Conservation (phyloP, 2,113 vertebrate species). For the Melanocharis versteri region DNA sequence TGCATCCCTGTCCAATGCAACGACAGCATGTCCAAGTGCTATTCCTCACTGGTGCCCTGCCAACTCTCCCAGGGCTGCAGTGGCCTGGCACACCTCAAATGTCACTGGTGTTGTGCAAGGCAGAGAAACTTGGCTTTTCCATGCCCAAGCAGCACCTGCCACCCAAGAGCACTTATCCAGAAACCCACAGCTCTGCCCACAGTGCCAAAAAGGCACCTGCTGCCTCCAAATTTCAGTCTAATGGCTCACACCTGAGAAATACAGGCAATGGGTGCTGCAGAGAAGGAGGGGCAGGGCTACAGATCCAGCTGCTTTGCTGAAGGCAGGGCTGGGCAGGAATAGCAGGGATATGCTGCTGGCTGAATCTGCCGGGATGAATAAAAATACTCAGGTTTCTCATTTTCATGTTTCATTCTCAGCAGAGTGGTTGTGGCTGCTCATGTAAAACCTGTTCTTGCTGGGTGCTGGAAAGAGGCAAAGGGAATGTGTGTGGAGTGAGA, state of each 20-base stretch:
- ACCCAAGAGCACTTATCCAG: background rate
- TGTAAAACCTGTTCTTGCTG: background rate
- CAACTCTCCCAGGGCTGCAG: background rate
- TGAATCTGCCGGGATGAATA: background rate
- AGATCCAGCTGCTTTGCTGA: background rate
- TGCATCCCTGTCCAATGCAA: fast-evolving
- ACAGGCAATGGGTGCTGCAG: background rate
- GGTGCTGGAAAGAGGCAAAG: background rate
- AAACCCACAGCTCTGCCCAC: background rate
- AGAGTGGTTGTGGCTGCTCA: background rate
- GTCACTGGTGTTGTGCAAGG: fast-evolving
- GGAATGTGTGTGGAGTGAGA: background rate
- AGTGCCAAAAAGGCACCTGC: background rate
- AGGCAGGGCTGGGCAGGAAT: background rate
- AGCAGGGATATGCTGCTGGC: background rate
- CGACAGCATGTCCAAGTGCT: fast-evolving
- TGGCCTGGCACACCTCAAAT: fast-evolving
- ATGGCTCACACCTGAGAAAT: background rate
- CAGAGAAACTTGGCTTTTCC: background rate
- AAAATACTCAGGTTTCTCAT: background rate
- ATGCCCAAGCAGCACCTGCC: background rate
- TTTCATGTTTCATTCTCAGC: background rate
- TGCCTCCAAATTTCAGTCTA: background rate
- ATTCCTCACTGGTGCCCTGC: background rate
- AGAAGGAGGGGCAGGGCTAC: background rate